These are phyloP conservation scores for Plestiodon gilberti DNA, from an alignment of 2,113 vertebrate species.

Conservation along the genomic window DNA sequence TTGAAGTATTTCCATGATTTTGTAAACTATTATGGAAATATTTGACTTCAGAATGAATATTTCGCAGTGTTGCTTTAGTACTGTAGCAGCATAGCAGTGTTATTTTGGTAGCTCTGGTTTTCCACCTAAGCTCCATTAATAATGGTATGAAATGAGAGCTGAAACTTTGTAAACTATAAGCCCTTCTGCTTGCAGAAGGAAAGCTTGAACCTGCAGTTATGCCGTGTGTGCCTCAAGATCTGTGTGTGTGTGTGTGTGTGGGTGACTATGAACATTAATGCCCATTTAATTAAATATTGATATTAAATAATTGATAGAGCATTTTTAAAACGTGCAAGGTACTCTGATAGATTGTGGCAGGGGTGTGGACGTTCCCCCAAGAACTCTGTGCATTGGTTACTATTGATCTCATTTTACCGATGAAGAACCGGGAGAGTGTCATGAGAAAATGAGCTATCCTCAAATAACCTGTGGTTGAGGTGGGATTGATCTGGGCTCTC, in stretches of 20 bases:
- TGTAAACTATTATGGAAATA: not conserved
- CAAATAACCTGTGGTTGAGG: not conserved
- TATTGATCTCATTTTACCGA: not conserved
- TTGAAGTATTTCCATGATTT: not conserved
- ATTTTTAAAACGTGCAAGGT: not conserved
- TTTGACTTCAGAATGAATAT: not conserved
- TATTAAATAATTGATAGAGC: not conserved
- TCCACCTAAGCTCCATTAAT: not conserved
- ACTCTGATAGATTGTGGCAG: not conserved
- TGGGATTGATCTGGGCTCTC: not conserved
- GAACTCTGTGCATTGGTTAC: not conserved
- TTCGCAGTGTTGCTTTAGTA: not conserved
- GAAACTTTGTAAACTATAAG: not conserved
- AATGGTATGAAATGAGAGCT: not conserved
- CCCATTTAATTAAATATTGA: not conserved
- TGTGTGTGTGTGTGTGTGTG: no score
- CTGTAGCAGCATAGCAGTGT: accelerated
- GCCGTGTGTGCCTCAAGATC: not conserved
- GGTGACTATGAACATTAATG: not conserved
- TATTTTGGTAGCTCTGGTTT: not conserved
- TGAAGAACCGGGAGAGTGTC: not conserved
- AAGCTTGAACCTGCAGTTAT: not conserved
- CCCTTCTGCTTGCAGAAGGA: not conserved
- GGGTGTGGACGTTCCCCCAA: not conserved
- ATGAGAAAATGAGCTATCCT: not conserved